Base-by-base conservation (phyloP, 2,797 vertebrate species). In the Diceros bicornis region DNA sequence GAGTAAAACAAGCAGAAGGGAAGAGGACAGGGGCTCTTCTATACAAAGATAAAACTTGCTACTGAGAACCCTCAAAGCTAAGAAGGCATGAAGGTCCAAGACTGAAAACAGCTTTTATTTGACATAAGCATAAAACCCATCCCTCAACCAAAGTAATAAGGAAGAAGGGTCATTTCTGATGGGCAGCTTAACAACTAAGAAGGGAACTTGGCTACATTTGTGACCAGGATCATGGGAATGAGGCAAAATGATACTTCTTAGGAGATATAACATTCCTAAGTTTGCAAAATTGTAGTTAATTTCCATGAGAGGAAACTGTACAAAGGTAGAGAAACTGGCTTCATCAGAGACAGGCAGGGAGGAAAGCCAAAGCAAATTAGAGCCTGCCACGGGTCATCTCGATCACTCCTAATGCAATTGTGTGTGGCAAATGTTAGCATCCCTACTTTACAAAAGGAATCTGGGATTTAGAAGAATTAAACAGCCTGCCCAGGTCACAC, bases 21-120 rank as follows among this genome's bases (percentile, higher is more conserved):
- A 23, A 41, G 10, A 10, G 5, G 4, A 7, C 6, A 1, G 32
- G 23, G 25, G 34, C 75, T 61, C 16, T 37, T 90, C 52, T 71
- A n/a, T 32, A 86, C 8, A 89, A 86, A 89, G 32, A 92, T 68
- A 62, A 86, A 94, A 90, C 71, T 27, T 69, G 59, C 21, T 96
- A 86, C 66, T 88, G 77, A 88, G 86, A 90, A 59, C 29, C n/a
- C 57, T 47, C 74, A 62, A 87, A 86, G 16, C 44, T 87, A 59
- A 59, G 82, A 64, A 77, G 41, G 10, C 23, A 55, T 41, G 12
- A 77, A 61, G 64, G 29, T 41, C 75, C 34, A n/a, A 93, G 32
- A 77, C 4, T 7, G 11, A 93, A 86, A 44, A 69, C 1, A 96
- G 47, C 8, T 74, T 71, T 44, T 52, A 68, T 47, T n/a, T 57